Evolutionary conservation across 1,140 invertebrate genomes (phyloP), one percentile per base, ranked within the genome.

Genomic region (Theocolax elegans): DNA sequence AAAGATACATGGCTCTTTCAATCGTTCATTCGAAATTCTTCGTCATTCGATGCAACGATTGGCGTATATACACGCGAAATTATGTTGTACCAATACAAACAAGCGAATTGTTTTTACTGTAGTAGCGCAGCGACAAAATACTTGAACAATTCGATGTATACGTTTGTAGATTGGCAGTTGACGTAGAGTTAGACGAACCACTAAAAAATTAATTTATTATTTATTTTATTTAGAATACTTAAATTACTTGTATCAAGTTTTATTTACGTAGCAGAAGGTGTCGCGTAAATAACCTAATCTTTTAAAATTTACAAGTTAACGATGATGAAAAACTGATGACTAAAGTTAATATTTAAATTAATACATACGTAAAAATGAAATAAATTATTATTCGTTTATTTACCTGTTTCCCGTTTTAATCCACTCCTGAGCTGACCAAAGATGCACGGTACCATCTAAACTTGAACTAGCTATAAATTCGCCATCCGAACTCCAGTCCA

Each of bases 401-500:
- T 79, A 89, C 89, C 89, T 72, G 70, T 80, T 83, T 67, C 78
- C 76, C 63, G 69, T 75, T 60, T 80, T 83, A 46, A 85, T 80
- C 59, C 77, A 73, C 49, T 81, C 75, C 66, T 85, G 78, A 58
- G 83, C 81, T 72, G 91, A 87, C 91, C 91, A 93, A 12, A 91
- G 74, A 66, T 87, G 83, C 17, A 92, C 82, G 59, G 82, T 80
- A 35, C 88, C 88, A 79, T 92, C 89, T 19, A 87, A 74, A 63
- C 88, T 88, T 66, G 88, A 89, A 70, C 90, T 91, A 25, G 89
- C 89, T 38, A 94, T 81, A 72, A 89, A 82, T 60, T 88, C 86
- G 65, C 89, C 89, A 75, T 89, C 88, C 19, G 78, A 80, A 79
- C 88, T 90, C 88, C 91, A 92, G 44, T 87, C 81, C 46, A 93